A percentile compares a stretch with the other conserved stretches of the same genome.
Evolutionary conservation across 2,113 vertebrate genomes (phyloP).

Genomic region (Arothron firmamentum): DNA sequence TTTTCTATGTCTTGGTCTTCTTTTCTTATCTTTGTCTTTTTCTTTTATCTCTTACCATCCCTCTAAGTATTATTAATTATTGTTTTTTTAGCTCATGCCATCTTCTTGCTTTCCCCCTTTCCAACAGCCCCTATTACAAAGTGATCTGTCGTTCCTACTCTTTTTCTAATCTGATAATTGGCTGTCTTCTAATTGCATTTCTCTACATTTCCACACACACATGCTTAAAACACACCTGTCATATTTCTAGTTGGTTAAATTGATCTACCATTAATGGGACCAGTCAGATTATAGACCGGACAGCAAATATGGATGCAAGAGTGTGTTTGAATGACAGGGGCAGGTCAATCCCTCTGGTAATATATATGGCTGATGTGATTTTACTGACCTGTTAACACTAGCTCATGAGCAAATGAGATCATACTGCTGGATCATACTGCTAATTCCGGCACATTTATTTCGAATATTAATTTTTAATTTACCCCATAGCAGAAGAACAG

Average conservation of each 20-base stretch:
- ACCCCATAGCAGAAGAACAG: neutral
- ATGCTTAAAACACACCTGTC: conserved; percentile 45
- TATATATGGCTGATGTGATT: conserved; percentile 11
- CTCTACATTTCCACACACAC: conserved; percentile 6
- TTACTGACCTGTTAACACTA: conserved; percentile 23
- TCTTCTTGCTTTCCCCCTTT: neutral
- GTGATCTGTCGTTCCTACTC: conserved; percentile 50
- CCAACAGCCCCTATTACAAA: conserved; percentile 9
- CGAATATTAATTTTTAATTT: neutral
- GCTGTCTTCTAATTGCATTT: conserved; percentile 70
- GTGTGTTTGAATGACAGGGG: conserved; percentile 54
- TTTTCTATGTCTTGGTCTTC: conserved; percentile 27
- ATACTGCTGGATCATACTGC: neutral
- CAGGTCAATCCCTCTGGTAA: conserved; percentile 36
- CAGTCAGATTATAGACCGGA: conserved; percentile 54
- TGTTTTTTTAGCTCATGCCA: no score
- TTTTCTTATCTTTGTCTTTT: conserved; percentile 19
- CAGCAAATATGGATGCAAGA: conserved; percentile 67
- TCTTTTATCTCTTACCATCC: conserved; percentile 13
- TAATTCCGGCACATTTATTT: no score
- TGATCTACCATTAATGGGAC: conserved; percentile 57
- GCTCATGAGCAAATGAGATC: conserved; percentile 23
- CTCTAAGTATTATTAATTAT: neutral
- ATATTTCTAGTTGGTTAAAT: conserved; percentile 75
- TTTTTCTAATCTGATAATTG: conserved; percentile 78